Evolutionary conservation across 2,113 vertebrate species (phyloP), one percentile per base, ranked within the genome.

Genomic region (Cyrtonyx montezumae): DNA sequence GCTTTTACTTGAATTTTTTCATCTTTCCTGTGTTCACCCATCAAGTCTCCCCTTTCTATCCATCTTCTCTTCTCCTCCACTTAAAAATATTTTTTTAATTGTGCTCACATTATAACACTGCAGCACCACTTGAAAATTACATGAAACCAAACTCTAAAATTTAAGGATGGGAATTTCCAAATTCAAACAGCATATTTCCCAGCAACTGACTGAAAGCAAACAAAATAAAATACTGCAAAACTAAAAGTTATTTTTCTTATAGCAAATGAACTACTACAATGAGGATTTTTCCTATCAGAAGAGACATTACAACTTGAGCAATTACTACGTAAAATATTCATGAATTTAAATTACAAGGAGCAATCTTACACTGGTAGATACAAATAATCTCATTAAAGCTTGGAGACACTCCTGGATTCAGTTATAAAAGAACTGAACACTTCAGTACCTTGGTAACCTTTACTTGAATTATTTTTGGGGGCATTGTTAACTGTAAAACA

Each of bases 301-400:
- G 37, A 56, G 1, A 1, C 3, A 21, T 9, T 56, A 37, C 9
- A 34, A 46, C 48, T 37, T 34, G 25, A 70, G 25, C 22, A 15
- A 58, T 90, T 90, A 77, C 53, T 15, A 91, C 77, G 55, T 40
- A 45, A 88, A 93, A 91, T 63, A 36, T 36, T 86, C 70, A 88
- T 42, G 21, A 88, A 74, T 48, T 74, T 48, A 86, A 86, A 74
- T 77, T 49, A 63, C 8, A n/a, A 73, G 51, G 58, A 79, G 2
- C 45, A 83, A 13, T 6, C 53, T 61, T 56, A 55, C 13, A 17
- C 18, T n/a, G 40, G 69, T 68, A n/a, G 48, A 91, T 74, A 92
- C 70, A 92, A 91, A 89, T 84, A 3, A 49, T 48, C 92, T 94
- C 77, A 80, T 83, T 87, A 80, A 61, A 81, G 55, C 53, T 48